Base-by-base conservation (phyloP, 1,140 invertebrate genomes). In the Mycetomoellerius zeteki region DNA sequence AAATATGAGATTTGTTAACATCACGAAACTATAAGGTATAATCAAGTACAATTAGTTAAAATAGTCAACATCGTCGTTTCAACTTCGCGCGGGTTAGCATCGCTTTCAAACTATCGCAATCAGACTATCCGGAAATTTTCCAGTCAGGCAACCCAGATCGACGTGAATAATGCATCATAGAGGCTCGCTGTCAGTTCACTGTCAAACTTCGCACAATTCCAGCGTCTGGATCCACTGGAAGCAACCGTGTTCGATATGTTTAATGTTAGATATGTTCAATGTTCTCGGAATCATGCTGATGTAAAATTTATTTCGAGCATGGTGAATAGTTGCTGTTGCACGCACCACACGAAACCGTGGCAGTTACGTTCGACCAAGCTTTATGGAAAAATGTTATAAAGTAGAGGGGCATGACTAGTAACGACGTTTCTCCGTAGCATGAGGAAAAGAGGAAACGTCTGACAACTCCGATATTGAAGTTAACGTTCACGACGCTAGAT, bases 71-170 rank as follows among this genome's bases (percentile, higher is more conserved):
- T 82, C 50, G 52, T 80, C 16, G 16, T 71, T 71, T 71, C 37
- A 65, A 33, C 30, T 6, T 27, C 47, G 33, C n/a, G 33, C 14
- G n/a, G 43, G 47, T 67, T 73, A 73, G 30, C 77, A 58, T 56
- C 24, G 27, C 56, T 30, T 54, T 81, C 75, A 54, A 78, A 86
- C 71, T 77, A 89, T 86, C 65, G 60, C 89, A 89, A 89, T 90
- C 86, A 90, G 85, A 82, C 67, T 75, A 75, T 75, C 64, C 52
- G 73, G 77, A 81, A 90, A 90, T 90, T 90, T 88, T 90, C 69
- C 81, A 88, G 80, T 52, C 85, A 86, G 75, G 73, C 75, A 72
- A 62, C 24, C 64, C 37, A 8, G 50, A 37, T 85, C 47, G 60
- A 24, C 30, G 56, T 90, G 76, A 85, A 90, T 90, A 90, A 90